A percentile compares a stretch with the other conserved stretches of the same genome.
Evolutionary conservation across 35 echinoderm and acorn worm species (phyloP).

Genomic region (Ophioderma brevispina): DNA sequence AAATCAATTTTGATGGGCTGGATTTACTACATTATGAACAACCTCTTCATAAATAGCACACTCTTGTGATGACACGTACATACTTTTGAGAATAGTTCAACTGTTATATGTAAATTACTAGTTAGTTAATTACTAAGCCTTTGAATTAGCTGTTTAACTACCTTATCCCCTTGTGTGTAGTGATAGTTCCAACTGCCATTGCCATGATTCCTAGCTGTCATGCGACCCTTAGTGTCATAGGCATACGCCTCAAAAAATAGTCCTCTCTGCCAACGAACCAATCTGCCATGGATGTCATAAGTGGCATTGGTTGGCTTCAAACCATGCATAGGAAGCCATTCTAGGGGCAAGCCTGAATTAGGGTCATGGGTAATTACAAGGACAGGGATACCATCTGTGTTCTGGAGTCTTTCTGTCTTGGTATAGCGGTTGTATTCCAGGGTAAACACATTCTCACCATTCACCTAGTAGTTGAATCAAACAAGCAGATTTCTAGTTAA

Average conservation of each 20-base stretch:
- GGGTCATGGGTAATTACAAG: conserved; percentile 69
- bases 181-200: conserved; percentile 72
- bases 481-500: neutral
- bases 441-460: conserved; percentile 66
- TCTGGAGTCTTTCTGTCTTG: conserved; percentile 45
- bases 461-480: conserved; percentile 46
- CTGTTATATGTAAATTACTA: no score
- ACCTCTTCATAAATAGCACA: no score
- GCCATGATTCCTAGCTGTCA: conserved; percentile 36
- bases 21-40: no score
- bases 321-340: conserved; percentile 47
- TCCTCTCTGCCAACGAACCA: conserved; percentile 73
- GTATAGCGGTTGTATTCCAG: conserved; percentile 84
- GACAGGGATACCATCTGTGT: conserved; percentile 37
- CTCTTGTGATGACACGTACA: no score
- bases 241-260: conserved; percentile 68
- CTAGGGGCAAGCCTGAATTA: conserved; percentile 36
- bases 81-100: no score
- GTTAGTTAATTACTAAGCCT: no score
- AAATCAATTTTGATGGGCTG: no score
- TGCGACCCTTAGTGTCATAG: conserved; percentile 63
- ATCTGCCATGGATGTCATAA: conserved; percentile 76
- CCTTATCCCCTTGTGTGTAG: conserved; percentile 58
- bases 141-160: no score
- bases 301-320: conserved; percentile 58